Evolutionary conservation across 2,113 vertebrate genomes (phyloP).

Genomic region (Chloroceryle aenea): DNA sequence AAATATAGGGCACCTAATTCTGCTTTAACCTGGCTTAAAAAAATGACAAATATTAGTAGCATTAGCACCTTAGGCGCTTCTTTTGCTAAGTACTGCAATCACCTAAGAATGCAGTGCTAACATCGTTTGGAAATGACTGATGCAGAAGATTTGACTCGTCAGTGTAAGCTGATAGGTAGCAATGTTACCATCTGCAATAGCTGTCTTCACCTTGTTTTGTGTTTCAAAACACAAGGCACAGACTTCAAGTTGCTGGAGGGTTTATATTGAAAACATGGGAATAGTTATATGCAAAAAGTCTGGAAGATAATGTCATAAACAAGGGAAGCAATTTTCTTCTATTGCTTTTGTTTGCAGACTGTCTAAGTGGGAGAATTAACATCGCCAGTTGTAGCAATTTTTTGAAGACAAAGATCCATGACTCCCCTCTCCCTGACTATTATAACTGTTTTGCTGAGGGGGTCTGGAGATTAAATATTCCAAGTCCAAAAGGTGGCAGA

Average conservation of each 20-base stretch:
- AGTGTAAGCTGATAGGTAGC: not conserved
- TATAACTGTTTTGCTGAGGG: not conserved
- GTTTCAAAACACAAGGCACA: not conserved
- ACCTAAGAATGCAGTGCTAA: not conserved
- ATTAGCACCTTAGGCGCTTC: fast-evolving
- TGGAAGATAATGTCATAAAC: not conserved
- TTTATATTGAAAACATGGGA: fast-evolving
- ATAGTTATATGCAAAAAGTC: not conserved
- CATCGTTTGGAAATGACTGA: not conserved
- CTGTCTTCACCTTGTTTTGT: not conserved
- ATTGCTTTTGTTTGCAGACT: not conserved
- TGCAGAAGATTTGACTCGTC: not conserved
- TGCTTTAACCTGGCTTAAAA: not conserved
- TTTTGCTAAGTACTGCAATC: not conserved
- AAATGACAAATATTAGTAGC: not conserved
- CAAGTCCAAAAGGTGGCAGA: not conserved
- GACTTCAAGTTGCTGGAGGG: not conserved
- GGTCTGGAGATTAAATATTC: not conserved
- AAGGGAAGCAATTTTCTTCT: not conserved
- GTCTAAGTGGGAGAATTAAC: not conserved
- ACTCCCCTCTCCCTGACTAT: not conserved
- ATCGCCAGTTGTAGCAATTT: not conserved
- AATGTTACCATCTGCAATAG: not conserved
- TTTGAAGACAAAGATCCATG: not conserved
- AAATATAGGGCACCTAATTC: not conserved